Evolutionary conservation across 2,797 vertebrate species (phyloP), one percentile per base, ranked within the genome.

Genomic region (Molossus alvarezi): DNA sequence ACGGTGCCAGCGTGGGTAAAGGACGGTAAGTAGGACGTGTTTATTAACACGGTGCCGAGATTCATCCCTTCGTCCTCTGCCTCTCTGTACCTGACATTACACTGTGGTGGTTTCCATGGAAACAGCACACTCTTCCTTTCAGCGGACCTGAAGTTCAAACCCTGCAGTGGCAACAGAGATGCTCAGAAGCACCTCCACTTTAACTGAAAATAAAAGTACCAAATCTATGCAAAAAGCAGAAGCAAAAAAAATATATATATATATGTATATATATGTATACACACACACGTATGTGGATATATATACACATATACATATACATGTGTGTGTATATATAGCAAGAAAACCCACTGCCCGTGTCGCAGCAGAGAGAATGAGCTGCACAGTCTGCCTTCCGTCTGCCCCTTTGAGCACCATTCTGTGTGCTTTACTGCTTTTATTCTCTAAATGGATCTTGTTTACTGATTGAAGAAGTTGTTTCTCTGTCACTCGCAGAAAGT

Each of bases 141-240:
- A 95, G 98, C 98, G 98, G 98, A 98, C 99, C 99, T 98, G 93
- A 98, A 97, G 98, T 98, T 99, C 98, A 98, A 98, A 98, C 98
- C 98, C 97, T 98, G 98, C 98, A 98, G 98, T 98, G 98, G 98
- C 97, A 98, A 98, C 95, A 98, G 98, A 98, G 98, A 98, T 98
- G 98, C 98, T 98, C 98, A 98, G 98, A 98, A 98, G 98, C 98
- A 98, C 98, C 97, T 98, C 97, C 82, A 97, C 97, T 98, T 98
- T 98, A 98, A 98, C 98, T 98, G 98, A 98, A 97, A 97, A 98
- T 96, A 98, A 98, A 98, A 97, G 93, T 95, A 97, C 95, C 81
- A 93, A 96, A 97, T 97, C 92, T 96, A 98, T 98, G 97, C 97
- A 98, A 97, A 98, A 97, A 88, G 80, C n/a, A 95, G 97, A 97